Base-by-base conservation (phyloP, 2,113 vertebrate species). In the Pseudonaja textilis region DNA sequence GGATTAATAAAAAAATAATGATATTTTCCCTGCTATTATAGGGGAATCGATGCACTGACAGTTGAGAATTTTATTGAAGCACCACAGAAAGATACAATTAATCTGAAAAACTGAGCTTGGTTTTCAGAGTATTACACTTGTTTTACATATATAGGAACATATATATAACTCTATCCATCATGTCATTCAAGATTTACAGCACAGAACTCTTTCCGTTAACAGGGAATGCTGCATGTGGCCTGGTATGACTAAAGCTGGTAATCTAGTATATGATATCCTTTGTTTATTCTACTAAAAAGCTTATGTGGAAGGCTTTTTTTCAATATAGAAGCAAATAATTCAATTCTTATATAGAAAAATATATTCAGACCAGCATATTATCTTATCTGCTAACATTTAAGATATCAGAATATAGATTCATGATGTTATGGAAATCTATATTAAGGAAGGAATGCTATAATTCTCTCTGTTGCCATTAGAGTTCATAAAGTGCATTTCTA, bases 31-130 rank as follows among this genome's bases (percentile, higher is more conserved):
- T 42, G 7, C 86, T 94, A 56, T 94, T 95, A 50, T 39, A 89
- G 64, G 57, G 89, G 91, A 90, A 95, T 89, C 95, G 87, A 93
- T 93, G 95, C 96, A 89, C 39, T 89, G 93, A 94, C 96, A 95
- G 95, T 93, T 88, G 91, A 74, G 52, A 95, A 88, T 93, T 94
- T 91, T 95, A 25, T 95, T 91, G 94, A 89, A 95, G 95, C 93
- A 89, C 11, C 94, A 34, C 50, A 89, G 93, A 94, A 92, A 90
- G 94, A 92, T 87, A 90, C 29, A 22, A 93, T 93, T 95, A 95
- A 94, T 95, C 59, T 92, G 91, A 90, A 93, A 69, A 56, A 93
- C 93, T 89, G 94, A 94, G 54, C 93, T 94, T 94, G 74, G 57
- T 45, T 96, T 96, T 97, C 85, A 52, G 54, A 95, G 96, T 86